Evolutionary conservation across 2,888 invertebrate species (phyloP).

Genomic region (Rhimphoctona megacephalus): DNA sequence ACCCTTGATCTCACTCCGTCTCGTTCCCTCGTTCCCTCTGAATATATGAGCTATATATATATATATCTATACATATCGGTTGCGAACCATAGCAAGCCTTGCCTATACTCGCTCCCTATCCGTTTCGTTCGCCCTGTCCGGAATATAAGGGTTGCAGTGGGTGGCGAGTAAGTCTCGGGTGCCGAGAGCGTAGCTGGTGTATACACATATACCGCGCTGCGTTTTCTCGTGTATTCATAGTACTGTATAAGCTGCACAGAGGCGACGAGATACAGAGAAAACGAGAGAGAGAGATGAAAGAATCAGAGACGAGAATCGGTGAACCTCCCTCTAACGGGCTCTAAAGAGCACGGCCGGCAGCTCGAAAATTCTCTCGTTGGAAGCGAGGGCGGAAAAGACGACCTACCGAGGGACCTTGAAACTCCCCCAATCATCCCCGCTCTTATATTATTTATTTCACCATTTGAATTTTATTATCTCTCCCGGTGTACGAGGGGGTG

Average conservation of each 20-base stretch:
- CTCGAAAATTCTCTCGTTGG: slow-evolving; percentile 54
- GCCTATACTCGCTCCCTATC: slow-evolving; percentile 60
- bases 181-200: slow-evolving; percentile 70
- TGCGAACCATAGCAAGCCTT: slow-evolving; percentile 45
- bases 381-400: slow-evolving; percentile 62
- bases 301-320: slow-evolving; percentile 74
- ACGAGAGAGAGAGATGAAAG: slow-evolving; percentile 69
- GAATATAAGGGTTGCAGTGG: slow-evolving; percentile 83
- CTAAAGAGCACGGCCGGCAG: slow-evolving; percentile 50
- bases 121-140: slow-evolving; percentile 67
- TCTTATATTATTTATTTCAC: slow-evolving; percentile 72
- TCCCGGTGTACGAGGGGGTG: slow-evolving; percentile 63
- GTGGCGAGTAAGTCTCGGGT: slow-evolving; percentile 78
- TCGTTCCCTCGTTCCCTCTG: slow-evolving; percentile 60
- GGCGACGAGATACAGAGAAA: slow-evolving; percentile 58
- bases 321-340: slow-evolving; percentile 66
- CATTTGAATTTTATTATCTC: slow-evolving; percentile 84
- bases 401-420: slow-evolving; percentile 65
- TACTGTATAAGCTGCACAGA: slow-evolving; percentile 52
- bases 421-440: slow-evolving; percentile 67
- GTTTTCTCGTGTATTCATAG: slow-evolving; percentile 67
- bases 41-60: slow-evolving; percentile 47
- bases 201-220: slow-evolving; percentile 39
- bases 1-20: slow-evolving; percentile 64
- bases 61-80: slow-evolving; percentile 32